Evolutionary conservation across 2,797 vertebrate genomes (phyloP).

Genomic region (Euphonia xanthogaster): DNA sequence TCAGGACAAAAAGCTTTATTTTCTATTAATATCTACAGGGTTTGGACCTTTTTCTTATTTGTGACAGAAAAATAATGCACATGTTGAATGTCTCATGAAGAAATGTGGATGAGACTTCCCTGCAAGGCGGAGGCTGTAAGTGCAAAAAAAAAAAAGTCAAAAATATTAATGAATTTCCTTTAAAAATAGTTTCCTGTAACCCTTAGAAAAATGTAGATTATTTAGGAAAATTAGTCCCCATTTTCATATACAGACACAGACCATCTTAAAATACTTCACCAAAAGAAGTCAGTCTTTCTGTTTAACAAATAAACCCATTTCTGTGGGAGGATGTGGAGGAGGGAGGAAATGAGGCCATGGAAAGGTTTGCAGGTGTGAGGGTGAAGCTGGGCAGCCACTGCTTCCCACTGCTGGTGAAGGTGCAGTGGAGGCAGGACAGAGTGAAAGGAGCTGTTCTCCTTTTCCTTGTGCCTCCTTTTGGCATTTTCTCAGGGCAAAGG

Average conservation of each 20-base stretch:
- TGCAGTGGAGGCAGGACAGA: rapidly evolving
- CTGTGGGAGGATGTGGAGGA: slow-evolving; percentile 25
- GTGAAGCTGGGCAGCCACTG: background rate
- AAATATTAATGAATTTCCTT: background rate
- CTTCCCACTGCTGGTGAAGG: background rate
- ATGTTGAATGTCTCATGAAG: background rate
- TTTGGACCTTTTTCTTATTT: background rate
- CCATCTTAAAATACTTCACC: background rate
- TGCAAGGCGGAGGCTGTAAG: background rate
- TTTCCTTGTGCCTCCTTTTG: background rate
- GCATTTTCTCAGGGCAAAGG: background rate
- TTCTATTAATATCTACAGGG: background rate
- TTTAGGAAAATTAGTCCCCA: background rate
- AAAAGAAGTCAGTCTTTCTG: background rate
- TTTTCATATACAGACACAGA: background rate
- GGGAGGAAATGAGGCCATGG: slow-evolving; percentile 36
- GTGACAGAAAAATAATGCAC: background rate
- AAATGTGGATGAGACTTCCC: background rate
- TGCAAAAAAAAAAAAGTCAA: background rate
- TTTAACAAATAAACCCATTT: slow-evolving; percentile 19
- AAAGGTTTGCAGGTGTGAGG: slow-evolving; percentile 28
- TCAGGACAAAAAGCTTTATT: background rate
- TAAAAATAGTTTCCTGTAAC: background rate
- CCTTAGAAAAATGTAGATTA: background rate
- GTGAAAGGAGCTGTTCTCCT: background rate